Percentiles rank a stretch among this genome's conserved stretches.
phyloP scores from a whole-genome alignment of 2,888 invertebrate species.

The Aspidiotus destructor region DNA sequence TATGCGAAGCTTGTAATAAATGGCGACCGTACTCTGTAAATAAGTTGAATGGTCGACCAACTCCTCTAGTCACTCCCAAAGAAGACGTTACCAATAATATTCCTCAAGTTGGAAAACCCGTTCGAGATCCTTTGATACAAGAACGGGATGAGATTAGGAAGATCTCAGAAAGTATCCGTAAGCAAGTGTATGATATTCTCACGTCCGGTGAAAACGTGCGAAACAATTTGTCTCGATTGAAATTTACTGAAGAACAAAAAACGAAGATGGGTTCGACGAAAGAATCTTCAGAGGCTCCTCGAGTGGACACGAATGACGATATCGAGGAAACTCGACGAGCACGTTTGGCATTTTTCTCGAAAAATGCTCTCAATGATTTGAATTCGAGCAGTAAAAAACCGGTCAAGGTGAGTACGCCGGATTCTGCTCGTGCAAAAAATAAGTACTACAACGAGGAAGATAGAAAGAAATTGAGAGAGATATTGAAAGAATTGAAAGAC shows the following conservation, averaged over 20 bases:
- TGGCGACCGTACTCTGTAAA: constrained; percentile 28
- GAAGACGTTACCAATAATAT: background rate
- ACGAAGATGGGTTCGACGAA: background rate
- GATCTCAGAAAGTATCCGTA: background rate
- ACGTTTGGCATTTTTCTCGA: constrained; percentile 42
- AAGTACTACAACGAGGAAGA: constrained; percentile 32
- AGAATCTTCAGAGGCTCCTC: background rate
- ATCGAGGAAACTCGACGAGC: constrained; percentile 41
- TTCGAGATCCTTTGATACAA: background rate
- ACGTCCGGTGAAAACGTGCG: background rate
- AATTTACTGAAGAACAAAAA: background rate
- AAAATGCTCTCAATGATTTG: constrained; percentile 24
- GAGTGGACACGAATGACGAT: background rate
- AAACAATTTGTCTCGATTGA: background rate
- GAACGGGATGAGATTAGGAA: background rate
- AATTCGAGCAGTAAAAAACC: constrained; percentile 14
- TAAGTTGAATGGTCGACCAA: background rate
- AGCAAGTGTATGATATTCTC: background rate
- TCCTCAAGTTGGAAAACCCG: background rate
- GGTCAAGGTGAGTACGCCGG: constrained; percentile 10
- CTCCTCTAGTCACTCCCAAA: constrained; percentile 2
- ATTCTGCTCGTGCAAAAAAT: background rate
- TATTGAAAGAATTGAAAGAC: constrained; percentile 68
- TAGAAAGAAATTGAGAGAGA: constrained; percentile 49
- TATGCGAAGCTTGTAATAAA: constrained; percentile 52